Percentiles rank a stretch among this genome's conserved stretches.
These are phyloP conservation scores for Bubo blakistoni DNA, from an alignment of 2,113 vertebrate species.

Conservation along the genomic window DNA sequence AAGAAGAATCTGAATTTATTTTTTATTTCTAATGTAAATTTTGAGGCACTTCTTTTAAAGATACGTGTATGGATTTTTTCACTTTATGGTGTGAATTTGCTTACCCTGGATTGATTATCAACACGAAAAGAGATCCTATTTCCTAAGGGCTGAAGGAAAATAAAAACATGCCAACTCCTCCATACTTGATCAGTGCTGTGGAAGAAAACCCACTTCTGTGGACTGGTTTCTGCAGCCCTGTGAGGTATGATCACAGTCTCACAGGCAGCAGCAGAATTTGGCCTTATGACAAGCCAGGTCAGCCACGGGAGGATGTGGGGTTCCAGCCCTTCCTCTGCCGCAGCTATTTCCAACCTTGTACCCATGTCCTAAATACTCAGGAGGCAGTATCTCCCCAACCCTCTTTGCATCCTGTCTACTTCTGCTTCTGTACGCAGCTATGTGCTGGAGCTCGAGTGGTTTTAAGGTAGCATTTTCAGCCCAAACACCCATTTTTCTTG, in stretches of 20 bases:
- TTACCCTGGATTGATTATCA: not conserved
- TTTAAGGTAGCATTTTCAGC: not conserved
- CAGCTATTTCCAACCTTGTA: not conserved
- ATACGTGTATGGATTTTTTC: not conserved
- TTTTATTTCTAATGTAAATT: not conserved
- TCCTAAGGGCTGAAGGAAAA: not conserved
- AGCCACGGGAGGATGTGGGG: not conserved
- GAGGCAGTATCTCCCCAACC: accelerated
- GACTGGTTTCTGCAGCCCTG: not conserved
- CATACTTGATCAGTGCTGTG: not conserved
- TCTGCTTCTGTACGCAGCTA: not conserved
- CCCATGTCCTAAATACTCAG: not conserved
- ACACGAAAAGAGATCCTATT: accelerated
- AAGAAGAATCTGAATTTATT: not conserved
- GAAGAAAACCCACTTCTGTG: not conserved
- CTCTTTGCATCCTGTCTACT: no score
- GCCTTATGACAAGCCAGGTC: not conserved
- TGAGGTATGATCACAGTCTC: not conserved
- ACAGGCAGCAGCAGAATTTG: not conserved
- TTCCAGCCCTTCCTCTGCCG: not conserved
- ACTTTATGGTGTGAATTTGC: not conserved
- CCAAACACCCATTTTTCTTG: not conserved
- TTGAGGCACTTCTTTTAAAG: not conserved
- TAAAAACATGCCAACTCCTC: not conserved
- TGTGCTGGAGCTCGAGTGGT: not conserved